phyloP scores from a whole-genome alignment of 2,888 invertebrate genomes.

The Drosophila anomalipes region DNA sequence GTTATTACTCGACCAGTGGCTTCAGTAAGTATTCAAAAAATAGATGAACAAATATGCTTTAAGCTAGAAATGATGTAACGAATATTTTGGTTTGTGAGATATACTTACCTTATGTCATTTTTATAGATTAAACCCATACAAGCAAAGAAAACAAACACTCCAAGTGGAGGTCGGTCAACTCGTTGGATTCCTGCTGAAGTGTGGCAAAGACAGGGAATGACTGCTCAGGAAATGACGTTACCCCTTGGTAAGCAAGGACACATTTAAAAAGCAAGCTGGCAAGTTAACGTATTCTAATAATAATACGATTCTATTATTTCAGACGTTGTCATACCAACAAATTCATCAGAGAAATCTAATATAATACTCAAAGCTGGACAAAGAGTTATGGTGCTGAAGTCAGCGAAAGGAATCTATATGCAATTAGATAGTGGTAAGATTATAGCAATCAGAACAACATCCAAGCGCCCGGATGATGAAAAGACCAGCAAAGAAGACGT shows the following conservation, averaged over 20 bases:
- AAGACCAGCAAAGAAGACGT: slow-evolving; percentile 76
- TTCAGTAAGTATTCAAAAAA: slow-evolving; percentile 85
- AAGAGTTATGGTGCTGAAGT: slow-evolving; percentile 96
- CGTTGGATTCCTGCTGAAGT: slow-evolving; percentile 96
- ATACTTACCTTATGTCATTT: not conserved
- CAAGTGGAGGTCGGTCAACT: slow-evolving; percentile 86
- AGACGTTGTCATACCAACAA: slow-evolving; percentile 97
- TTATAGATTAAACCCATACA: slow-evolving; percentile 92
- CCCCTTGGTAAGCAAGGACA: slow-evolving; percentile 89
- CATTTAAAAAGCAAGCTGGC: not conserved
- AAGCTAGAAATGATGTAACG: not conserved
- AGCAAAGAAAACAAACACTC: slow-evolving; percentile 86
- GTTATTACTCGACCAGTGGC: slow-evolving; percentile 89
- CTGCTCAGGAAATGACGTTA: slow-evolving; percentile 96
- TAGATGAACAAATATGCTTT: not conserved
- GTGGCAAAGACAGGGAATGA: slow-evolving; percentile 97
- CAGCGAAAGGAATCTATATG: slow-evolving; percentile 98
- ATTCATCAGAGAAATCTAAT: slow-evolving; percentile 94
- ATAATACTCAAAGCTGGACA: slow-evolving; percentile 97
- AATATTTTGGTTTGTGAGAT: not conserved
- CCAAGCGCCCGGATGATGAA: slow-evolving; percentile 77
- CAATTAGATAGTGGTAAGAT: slow-evolving; percentile 97
- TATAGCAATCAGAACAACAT: slow-evolving; percentile 90
- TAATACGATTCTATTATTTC: slow-evolving; percentile 43
- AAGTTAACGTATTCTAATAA: not conserved